Evolutionary conservation across 2,888 invertebrate genomes (phyloP).

Genomic region (Oxyteleia sp.): DNA sequence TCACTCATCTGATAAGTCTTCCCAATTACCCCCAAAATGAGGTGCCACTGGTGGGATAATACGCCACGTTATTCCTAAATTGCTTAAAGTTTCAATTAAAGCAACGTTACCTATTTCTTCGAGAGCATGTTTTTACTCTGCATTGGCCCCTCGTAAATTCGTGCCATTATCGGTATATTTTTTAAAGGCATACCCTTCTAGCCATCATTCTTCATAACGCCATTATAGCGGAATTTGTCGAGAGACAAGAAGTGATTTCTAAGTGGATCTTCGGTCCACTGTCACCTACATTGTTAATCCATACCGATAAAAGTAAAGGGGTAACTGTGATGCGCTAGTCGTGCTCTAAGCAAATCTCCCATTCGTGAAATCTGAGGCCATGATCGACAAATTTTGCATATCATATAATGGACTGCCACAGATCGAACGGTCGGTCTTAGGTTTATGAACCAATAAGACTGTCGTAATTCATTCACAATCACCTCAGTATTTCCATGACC

Average conservation of each 20-base stretch:
- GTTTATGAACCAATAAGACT: conserved; percentile 2
- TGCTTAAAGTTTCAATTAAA: neutral
- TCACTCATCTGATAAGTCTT: too few species aligned
- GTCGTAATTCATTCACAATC: conserved; percentile 12
- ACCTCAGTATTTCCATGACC: conserved; percentile 2
- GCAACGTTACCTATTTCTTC: neutral
- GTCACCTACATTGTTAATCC: conserved; percentile 62
- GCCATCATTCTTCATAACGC: conserved; percentile 61
- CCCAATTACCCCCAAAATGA: conserved; percentile 47
- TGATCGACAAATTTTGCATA: conserved; percentile 40
- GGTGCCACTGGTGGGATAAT: conserved; percentile 47
- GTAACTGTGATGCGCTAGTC: neutral
- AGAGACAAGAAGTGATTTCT: conserved; percentile 54
- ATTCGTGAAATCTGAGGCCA: conserved; percentile 10
- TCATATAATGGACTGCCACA: conserved; percentile 6
- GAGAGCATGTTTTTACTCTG: neutral
- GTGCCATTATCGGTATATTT: conserved; percentile 73
- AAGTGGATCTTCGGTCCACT: conserved; percentile 70
- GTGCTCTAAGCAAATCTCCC: neutral
- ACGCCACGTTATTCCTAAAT: conserved; percentile 27
- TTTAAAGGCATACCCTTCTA: neutral
- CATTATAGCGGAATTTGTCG: conserved; percentile 66
- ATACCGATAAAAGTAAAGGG: conserved; percentile 24
- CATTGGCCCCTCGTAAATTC: conserved; percentile 64
- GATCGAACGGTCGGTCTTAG: conserved; percentile 37